phyloP scores from a whole-genome alignment of 2,888 invertebrate genomes.

The Nipponacmea schrenckii region DNA sequence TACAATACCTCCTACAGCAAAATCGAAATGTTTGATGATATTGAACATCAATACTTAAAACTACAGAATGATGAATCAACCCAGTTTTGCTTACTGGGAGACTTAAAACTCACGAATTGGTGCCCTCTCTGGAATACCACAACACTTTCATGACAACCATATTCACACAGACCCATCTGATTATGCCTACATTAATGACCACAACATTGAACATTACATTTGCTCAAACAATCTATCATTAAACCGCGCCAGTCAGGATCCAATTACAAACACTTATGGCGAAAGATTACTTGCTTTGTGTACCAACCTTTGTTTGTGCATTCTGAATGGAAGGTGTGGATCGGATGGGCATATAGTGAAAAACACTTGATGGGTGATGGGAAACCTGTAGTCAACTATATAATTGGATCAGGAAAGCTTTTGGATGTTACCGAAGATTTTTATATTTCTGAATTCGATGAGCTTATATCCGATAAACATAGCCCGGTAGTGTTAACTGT shows the following conservation, averaged over 20 bases:
- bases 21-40: neutral
- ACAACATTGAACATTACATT: too few relatives aligned
- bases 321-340: neutral
- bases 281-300: neutral
- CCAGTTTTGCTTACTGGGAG: neutral
- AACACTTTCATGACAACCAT: too few relatives aligned
- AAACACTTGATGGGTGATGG: neutral
- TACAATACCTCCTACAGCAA: neutral
- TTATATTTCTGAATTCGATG: neutral
- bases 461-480: conserved; percentile 2
- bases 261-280: neutral
- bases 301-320: neutral
- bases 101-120: neutral
- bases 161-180: too few relatives aligned
- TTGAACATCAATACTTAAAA: neutral
- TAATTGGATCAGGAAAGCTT: neutral
- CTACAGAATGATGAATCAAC: neutral
- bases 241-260: neutral
- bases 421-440: neutral
- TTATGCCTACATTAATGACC: too few relatives aligned
- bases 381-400: neutral
- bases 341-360: neutral
- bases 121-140: too few relatives aligned
- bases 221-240: neutral
- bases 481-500: neutral